Conservation (phyloP, 2,797 vertebrate genomes). For the Coluber constrictor region DNA sequence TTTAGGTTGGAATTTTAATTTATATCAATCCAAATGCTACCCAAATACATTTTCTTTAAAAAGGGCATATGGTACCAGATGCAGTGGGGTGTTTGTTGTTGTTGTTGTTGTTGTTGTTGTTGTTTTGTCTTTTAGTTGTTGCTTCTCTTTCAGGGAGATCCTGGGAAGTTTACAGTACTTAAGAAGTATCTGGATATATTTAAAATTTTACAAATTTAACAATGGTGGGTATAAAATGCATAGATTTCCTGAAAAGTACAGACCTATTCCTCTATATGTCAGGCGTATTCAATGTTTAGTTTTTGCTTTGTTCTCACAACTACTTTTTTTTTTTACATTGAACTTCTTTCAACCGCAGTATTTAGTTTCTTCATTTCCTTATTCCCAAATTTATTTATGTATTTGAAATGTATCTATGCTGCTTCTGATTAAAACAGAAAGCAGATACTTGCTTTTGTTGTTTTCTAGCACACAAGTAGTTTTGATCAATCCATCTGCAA, state of each 20-base stretch:
- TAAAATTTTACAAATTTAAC: background rate
- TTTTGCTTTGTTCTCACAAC: background rate
- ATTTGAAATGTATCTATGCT: background rate
- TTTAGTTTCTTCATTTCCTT: background rate
- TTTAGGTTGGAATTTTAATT: background rate
- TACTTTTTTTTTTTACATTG: background rate
- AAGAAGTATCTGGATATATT: background rate
- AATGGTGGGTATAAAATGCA: background rate
- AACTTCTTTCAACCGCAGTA: background rate
- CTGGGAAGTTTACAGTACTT: background rate
- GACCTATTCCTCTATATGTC: background rate
- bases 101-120: too few species aligned
- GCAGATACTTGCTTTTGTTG: background rate
- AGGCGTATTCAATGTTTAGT: background rate
- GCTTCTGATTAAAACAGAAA: background rate
- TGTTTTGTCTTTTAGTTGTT: background rate
- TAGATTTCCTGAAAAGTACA: background rate
- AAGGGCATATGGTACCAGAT: background rate
- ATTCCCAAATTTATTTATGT: background rate
- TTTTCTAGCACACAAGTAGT: background rate
- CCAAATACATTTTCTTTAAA: background rate
- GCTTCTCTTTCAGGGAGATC: background rate
- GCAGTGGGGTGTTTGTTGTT: fast-evolving
- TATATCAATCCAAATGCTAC: background rate
- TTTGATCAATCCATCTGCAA: background rate